Base-by-base conservation (phyloP, 2,888 invertebrate species). In the Temnothorax rugatulus region DNA sequence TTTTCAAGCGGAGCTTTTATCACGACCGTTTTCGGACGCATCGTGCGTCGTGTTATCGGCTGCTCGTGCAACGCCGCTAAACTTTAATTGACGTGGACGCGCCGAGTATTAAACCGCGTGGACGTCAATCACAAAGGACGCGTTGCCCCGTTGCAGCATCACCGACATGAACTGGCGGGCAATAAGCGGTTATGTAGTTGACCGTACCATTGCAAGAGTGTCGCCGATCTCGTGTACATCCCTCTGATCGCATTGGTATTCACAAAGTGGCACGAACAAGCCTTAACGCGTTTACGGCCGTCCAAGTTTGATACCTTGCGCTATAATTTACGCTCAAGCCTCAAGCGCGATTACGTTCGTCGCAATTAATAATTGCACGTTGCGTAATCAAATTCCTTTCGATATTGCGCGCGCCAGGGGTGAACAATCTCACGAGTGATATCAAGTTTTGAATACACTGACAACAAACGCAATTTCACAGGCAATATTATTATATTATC, bases 241-340 rank as follows among this genome's bases (percentile, higher is more conserved):
- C 86, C 82, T 87, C 83, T 75, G 90, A 85, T 87, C 88, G 68
- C 91, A 92, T 93, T 92, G 93, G 90, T 91, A 92, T 92, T 91
- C 93, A 93, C 93, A 93, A 93, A 93, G 92, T 86, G 86, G 68
- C n/a, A 73, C 13, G 34, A 59, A 74, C 77, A 83, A 66, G 57
- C 57, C 76, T 75, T 59, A 57, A 83, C 66, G 64, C 57, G 41
- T 66, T 76, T 74, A 77, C 54, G 29, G 59, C 69, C 69, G 41
- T 59, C 34, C 59, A 47, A 81, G 73, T 81, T 52, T 73, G 41
- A 77, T 59, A 18, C 9, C 47, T 68, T 47, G 64, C 34, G 44
- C 18, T 54, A 8, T 71, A 71, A 73, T 81, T 81, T 7, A 81
- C 21, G 25, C 41, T 21, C n/a, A n/a, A 61, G 29, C 11, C 21